Evolutionary conservation across 2,888 invertebrate species (phyloP).

Genomic region (Eupithecia exiguata): DNA sequence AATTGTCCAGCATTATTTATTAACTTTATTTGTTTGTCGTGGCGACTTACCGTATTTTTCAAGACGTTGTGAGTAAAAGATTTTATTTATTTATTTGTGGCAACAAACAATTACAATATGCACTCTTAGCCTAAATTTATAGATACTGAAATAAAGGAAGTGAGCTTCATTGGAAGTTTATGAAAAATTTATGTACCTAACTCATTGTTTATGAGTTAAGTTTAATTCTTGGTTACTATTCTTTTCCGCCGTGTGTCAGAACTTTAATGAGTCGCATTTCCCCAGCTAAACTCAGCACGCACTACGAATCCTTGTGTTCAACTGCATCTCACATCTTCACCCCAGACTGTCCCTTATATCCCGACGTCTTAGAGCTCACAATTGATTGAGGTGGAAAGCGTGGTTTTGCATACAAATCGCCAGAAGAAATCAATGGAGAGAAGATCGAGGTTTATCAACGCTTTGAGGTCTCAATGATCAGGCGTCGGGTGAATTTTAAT

Average conservation of each 20-base stretch:
- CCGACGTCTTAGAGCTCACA: conserved; percentile 16
- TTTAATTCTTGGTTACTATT: conserved; percentile 8
- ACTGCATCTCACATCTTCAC: conserved; percentile 52
- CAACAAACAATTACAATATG: no score
- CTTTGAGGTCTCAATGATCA: conserved; percentile 39
- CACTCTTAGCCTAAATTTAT: no score
- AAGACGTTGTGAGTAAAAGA: no score
- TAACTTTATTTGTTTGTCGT: no score
- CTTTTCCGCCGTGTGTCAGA: conserved; percentile 44
- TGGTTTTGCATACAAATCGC: conserved; percentile 57
- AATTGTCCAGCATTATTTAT: no score
- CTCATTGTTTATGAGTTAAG: no score
- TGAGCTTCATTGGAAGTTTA: no score
- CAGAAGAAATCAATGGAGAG: conserved; percentile 52
- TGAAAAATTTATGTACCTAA: no score
- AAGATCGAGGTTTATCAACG: conserved; percentile 33
- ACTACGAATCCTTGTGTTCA: conserved; percentile 57
- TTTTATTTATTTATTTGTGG: no score
- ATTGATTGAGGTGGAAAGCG: conserved; percentile 23
- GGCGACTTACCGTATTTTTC: no score
- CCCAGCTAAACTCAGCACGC: conserved; percentile 52
- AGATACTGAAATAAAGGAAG: no score
- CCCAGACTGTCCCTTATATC: conserved; percentile 23
- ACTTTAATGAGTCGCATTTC: conserved; percentile 57
- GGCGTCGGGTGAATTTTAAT: conserved; percentile 34